Conservation (phyloP, 1,140 invertebrate genomes). For the Adelges cooleyi region DNA sequence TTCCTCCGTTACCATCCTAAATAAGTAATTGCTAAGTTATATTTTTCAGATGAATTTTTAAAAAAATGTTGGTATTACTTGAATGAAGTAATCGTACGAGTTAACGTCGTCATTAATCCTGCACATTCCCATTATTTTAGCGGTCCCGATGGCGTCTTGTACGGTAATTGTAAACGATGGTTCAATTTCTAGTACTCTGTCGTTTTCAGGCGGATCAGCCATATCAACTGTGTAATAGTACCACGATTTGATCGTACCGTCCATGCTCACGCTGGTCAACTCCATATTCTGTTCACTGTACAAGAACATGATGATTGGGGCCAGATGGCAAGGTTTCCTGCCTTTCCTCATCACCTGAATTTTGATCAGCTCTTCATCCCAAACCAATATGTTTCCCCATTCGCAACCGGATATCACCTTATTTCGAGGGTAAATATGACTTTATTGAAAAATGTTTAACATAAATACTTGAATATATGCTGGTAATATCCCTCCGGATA, state of each 20-base stretch:
- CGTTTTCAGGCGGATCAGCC: conserved; percentile 62
- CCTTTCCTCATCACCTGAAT: conserved; percentile 59
- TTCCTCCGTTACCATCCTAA: conserved; percentile 52
- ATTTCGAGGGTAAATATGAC: no score
- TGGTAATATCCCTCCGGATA: no score
- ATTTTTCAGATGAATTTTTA: no score
- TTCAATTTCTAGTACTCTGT: conserved; percentile 66
- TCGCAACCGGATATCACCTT: conserved; percentile 70
- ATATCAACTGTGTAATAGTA: conserved; percentile 75
- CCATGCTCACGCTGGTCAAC: conserved; percentile 49
- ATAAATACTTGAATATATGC: no score
- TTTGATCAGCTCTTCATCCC: conserved; percentile 77
- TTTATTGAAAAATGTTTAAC: no score
- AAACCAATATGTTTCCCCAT: conserved; percentile 80
- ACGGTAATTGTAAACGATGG: conserved; percentile 65
- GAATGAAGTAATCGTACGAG: conserved; percentile 54
- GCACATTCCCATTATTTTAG: conserved; percentile 45
- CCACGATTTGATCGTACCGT: conserved; percentile 75
- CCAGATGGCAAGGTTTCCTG: conserved; percentile 58
- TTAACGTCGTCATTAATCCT: conserved; percentile 38
- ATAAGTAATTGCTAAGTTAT: no score
- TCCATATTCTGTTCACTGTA: conserved; percentile 47
- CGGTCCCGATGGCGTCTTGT: conserved; percentile 34
- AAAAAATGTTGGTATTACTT: no score
- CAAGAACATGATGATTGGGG: conserved; percentile 60